These are phyloP conservation scores for Cydia splendana DNA, from an alignment of 1,140 invertebrate species.

Conservation along the genomic window DNA sequence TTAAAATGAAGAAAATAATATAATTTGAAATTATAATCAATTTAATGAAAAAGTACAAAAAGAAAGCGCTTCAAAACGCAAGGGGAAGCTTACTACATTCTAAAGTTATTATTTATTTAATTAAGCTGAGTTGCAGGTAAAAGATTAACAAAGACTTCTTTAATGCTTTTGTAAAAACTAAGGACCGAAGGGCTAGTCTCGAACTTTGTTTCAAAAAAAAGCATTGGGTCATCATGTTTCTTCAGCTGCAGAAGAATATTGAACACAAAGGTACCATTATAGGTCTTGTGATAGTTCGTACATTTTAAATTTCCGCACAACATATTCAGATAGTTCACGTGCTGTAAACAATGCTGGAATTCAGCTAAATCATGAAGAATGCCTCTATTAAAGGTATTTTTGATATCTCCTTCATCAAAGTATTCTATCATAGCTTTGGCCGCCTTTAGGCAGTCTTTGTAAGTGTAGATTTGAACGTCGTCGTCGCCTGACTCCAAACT, in stretches of 20 bases:
- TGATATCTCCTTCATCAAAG: conserved; percentile 22
- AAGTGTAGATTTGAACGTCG: not conserved
- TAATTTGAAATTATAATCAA: no score
- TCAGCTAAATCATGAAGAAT: conserved; percentile 45
- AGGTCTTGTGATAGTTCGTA: conserved; percentile 41
- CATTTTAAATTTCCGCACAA: conserved; percentile 40
- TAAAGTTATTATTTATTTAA: not conserved
- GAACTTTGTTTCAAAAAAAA: conserved; percentile 35
- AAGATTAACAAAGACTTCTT: not conserved
- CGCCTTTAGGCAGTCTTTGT: conserved; percentile 20
- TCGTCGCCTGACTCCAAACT: not conserved
- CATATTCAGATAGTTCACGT: conserved; percentile 51
- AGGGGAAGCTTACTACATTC: no score
- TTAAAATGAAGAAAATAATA: no score
- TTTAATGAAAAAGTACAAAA: no score
- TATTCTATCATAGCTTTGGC: conserved; percentile 29
- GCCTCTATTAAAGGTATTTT: conserved; percentile 35
- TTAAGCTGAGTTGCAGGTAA: not conserved
- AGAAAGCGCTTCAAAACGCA: no score
- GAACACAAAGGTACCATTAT: conserved; percentile 43
- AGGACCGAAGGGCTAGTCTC: conserved; percentile 32
- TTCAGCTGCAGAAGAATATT: conserved; percentile 39
- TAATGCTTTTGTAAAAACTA: conserved; percentile 5
- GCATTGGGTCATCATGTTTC: conserved; percentile 29
- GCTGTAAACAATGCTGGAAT: conserved; percentile 50